Evolutionary conservation across 2,888 invertebrate genomes (phyloP), one percentile per base, ranked within the genome.

Genomic region (Xestoiulus laeticollis): DNA sequence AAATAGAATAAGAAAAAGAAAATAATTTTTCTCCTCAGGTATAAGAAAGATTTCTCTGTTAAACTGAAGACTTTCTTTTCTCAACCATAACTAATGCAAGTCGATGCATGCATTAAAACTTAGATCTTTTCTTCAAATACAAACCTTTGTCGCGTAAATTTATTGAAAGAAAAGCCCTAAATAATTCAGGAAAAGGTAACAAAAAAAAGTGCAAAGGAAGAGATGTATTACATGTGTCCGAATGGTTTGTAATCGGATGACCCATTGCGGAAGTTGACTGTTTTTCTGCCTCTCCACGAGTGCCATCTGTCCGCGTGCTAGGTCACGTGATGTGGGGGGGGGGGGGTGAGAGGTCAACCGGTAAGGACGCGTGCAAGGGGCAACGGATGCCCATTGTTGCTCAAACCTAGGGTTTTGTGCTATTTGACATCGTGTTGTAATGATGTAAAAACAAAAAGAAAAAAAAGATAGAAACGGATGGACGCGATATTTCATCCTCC

Each of bases 161-260:
- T 38, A 38, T 38, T 38, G 38, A 38, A 6, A 38, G 6, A 38
- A 38, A 38, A 38, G 38, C 38, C 4, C 38, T 38, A 6, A 38
- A n/a, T n/a, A n/a, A 38, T 38, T 38, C 6, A 6, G 38, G 4
- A 38, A 38, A 38, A 38, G 38, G 38, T 38, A 38, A 3, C 38
- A 38, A 38, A 38, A 38, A 38, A 38, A 38, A 6, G 38, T 38
- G 6, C 3, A 38, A 38, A 38, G 59, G 59, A 59, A 59, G 59
- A 59, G 59, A n/a, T n/a, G 59, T n/a, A 59, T 59, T n/a, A 59
- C 59, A n/a, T 59, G n/a, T 59, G 59, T 59, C 59, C 59, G n/a
- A 59, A 59, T 22, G 59, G 16, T 12, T 4, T 10, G 48, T 48
- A 48, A 48, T 48, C 48, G n/a, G n/a, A 59, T 3, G 59, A 59